These are phyloP conservation scores for Amphibalanus amphitrite DNA, from an alignment of 1,140 invertebrate species.

Conservation along the genomic window DNA sequence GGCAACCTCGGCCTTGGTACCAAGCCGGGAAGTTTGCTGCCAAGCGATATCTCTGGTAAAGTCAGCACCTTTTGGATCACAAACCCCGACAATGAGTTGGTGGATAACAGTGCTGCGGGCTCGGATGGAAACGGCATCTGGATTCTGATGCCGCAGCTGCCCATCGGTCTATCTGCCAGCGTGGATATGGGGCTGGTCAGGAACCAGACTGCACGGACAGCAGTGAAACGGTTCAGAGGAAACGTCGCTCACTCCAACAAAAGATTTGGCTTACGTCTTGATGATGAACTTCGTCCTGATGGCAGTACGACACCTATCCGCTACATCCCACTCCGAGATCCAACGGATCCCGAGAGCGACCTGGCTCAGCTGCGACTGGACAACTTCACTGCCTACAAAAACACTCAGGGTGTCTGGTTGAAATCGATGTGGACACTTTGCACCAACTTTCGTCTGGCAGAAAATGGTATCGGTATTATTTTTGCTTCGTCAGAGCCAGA, in stretches of 20 bases:
- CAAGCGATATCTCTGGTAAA: too few species aligned
- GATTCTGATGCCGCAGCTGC: neutral
- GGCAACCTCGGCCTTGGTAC: conserved; percentile 20
- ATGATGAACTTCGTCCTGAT: neutral
- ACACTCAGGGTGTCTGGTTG: neutral
- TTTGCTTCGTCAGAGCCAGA: too few species aligned
- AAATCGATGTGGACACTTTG: neutral
- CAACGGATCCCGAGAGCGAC: neutral
- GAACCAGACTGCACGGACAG: neutral
- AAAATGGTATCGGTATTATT: neutral
- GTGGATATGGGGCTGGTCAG: neutral
- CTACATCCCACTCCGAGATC: neutral
- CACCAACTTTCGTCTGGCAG: neutral
- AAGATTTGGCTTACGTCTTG: neutral
- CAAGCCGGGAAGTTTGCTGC: neutral
- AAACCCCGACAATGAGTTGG: neutral
- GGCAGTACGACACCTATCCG: neutral
- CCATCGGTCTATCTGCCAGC: neutral
- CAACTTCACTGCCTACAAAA: neutral
- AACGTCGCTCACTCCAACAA: neutral
- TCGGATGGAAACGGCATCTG: neutral
- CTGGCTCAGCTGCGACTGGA: neutral
- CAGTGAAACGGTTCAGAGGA: neutral
- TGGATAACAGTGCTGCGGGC: neutral
- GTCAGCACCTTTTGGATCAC: neutral